Evolutionary conservation across 2,888 invertebrate species (phyloP), one percentile per base, ranked within the genome.

Genomic region (Pomacea canaliculata): DNA sequence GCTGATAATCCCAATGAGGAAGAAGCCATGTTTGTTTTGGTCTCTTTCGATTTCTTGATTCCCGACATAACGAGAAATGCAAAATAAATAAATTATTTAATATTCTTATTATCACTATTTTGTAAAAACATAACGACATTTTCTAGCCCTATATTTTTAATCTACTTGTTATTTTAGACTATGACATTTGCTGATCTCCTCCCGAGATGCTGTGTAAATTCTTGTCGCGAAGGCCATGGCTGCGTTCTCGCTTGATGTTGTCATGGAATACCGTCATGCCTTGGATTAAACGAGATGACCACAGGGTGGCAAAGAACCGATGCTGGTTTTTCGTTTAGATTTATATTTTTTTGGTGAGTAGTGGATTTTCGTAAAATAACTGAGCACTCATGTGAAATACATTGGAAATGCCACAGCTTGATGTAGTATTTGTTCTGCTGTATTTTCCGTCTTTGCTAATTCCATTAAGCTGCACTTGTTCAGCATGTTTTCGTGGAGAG

Each of bases 1-100:
- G n/a, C 65, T 23, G 18, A 16, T 51, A 63, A 27, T 13, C 67
- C 63, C 27, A n/a, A 46, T 60, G 71, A 69, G 70, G 81, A 80
- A 62, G 82, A 73, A 73, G 84, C 83, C 84, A 84, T 83, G 63
- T 77, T 82, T 80, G 63, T 69, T 60, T 46, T 69, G n/a, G 27
- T 49, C 73, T 67, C 67, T 74, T 74, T 74, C 74, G 74, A 59
- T 74, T 74, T 74, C 74, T 68, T 59, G 23, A 59, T 10, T 46
- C 37, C 10, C 63, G 63, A 7, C 19, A 27, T 2, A 63, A 63
- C 59, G 56, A 66, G 56, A 66, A 65, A 56, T 56, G 51, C 10
- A 56, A 56, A 56, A 10, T 56, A 56, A 63, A 27, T 27, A 63
- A 63, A 12, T 12, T 23, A 63, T 63, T 63, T 23, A 27, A 10